Percentiles rank a stretch among this genome's conserved stretches.
phyloP scores from a whole-genome alignment of 2,113 vertebrate species.

The Tachycineta bicolor region DNA sequence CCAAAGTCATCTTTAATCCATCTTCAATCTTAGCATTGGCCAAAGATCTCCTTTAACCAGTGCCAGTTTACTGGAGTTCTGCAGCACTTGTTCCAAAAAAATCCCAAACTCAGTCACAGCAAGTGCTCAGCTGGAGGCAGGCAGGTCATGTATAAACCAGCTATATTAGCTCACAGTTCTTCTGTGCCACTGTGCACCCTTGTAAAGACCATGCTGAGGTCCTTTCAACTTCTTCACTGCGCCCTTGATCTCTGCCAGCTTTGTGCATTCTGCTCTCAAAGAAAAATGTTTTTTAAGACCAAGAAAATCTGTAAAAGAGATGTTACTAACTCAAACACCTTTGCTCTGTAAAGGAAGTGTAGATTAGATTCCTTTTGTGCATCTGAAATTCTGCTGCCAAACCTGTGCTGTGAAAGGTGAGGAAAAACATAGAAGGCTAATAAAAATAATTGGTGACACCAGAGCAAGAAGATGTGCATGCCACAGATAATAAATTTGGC shows the following conservation, averaged over 20 bases:
- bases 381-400: conserved; percentile 7
- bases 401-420: not conserved
- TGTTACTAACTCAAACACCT: not conserved
- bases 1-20: not conserved
- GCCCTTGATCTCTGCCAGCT: not conserved
- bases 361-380: not conserved
- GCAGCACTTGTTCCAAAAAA: not conserved
- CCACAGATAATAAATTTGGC: not conserved
- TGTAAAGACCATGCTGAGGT: not conserved
- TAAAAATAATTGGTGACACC: not conserved
- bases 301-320: not conserved
- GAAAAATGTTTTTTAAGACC: not conserved
- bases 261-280: not conserved
- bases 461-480: not conserved
- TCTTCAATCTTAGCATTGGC: not conserved
- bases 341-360: not conserved
- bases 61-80: not conserved
- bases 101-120: not conserved
- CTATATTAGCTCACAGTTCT: not conserved
- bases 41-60: not conserved
- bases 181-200: not conserved
- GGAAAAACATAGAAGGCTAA: not conserved
- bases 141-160: not conserved
- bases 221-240: not conserved
- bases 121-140: not conserved